Evolutionary conservation across 92 coral and sea anemone genomes (phyloP), one percentile per base, ranked within the genome.

Genomic region (Siderastrea radians): DNA sequence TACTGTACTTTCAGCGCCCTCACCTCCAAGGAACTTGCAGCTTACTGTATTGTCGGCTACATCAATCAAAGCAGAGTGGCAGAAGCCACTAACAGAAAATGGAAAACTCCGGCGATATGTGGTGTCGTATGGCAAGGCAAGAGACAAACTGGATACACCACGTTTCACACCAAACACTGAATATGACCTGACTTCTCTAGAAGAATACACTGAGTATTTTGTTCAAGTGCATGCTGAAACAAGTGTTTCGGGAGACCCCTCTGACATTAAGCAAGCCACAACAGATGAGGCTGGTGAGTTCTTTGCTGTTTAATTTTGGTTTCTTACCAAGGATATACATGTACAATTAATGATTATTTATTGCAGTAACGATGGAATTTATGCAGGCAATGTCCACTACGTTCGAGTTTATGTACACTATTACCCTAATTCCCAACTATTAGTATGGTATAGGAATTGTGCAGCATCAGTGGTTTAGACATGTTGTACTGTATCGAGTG

Each of bases 271-370:
- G 1, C 66, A 77, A 8, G 95, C 91, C 8, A 74, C 53, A 57
- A 94, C 97, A 61, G 3, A 55, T 11, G 82, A 93, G 49, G 95
- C 86, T 78, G 95, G 97, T 94, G 75, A 82, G 93, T 45, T 13
- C 6, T 7, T 58, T n/a, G n/a, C n/a, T n/a, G n/a, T n/a, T 67
- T 66, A 48, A n/a, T n/a, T n/a, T n/a, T n/a, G n/a, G n/a, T n/a
- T n/a, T n/a, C n/a, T n/a, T n/a, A n/a, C n/a, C n/a, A n/a, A n/a
- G n/a, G n/a, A n/a, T n/a, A n/a, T n/a, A n/a, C n/a, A n/a, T n/a
- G n/a, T n/a, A n/a, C n/a, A n/a, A n/a, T n/a, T n/a, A n/a, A n/a
- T n/a, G n/a, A n/a, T n/a, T n/a, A n/a, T n/a, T n/a, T n/a, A n/a
- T n/a, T n/a, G n/a, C n/a, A n/a, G n/a, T n/a, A n/a, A n/a, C n/a